Base-by-base conservation (phyloP, 92 coral and sea anemone genomes). In the Zoanthus solanderi region DNA sequence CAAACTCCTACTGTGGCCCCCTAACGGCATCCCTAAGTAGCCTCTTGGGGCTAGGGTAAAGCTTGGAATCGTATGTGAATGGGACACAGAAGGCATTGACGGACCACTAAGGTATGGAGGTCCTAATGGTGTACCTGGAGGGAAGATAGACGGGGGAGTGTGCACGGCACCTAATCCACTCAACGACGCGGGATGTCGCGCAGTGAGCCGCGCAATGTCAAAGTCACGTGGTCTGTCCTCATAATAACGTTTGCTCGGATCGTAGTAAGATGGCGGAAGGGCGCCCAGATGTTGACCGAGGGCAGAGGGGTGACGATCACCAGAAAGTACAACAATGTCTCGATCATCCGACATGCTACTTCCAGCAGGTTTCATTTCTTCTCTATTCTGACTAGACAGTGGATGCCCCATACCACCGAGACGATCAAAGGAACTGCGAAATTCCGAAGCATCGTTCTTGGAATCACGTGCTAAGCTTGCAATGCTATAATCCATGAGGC, bases 31-130 rank as follows among this genome's bases (percentile, higher is more conserved):
- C 83, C 93, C 96, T 90, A 95, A 89, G 93, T 91, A 89, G 47
- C 92, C 89, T 76, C 96, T 93, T 57, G 94, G 15, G 86, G 81
- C 89, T 28, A 93, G 76, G 34, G 91, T 78, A 87, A 89, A 93
- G n/a, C 89, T 88, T 42, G 93, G 91, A 15, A 92, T 83, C 45
- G 89, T 87, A 68, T 92, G 94, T 48, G 98, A 94, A 85, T 95
- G 98, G 34, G 98, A 79, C 11, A 91, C 98, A 66, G 96, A 90
- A 84, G 98, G 88, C 98, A 93, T 91, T 66, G 98, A 92, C 46
- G 98, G 85, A 12, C 94, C 98, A 60, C 84, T 47, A 34, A 91
- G 91, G 86, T 88, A 95, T 10, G 92, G 92, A 75, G 78, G 75
- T 54, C 87, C 89, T 17, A 93, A 75, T 53, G 95, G 88, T 28